Conservation (phyloP, 1,140 invertebrate species). For the Caerostris extrusa region DNA sequence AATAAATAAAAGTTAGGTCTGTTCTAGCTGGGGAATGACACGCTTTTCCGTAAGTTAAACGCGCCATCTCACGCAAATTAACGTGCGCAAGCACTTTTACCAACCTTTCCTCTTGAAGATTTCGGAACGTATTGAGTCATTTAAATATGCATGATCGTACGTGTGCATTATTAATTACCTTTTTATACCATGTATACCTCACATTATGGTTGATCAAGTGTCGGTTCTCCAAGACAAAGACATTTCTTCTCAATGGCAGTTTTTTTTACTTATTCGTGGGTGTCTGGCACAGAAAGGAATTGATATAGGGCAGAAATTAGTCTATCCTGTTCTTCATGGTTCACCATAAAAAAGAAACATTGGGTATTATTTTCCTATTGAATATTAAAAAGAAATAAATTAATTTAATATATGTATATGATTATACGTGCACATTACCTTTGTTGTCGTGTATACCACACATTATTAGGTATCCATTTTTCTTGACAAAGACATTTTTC, state of each 20-base stretch:
- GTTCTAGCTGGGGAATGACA: constrained; percentile 31
- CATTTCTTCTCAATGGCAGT: not conserved
- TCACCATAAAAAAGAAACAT: too few species aligned
- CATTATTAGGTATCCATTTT: too few species aligned
- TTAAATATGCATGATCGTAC: constrained; percentile 53
- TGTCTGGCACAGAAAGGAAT: too few species aligned
- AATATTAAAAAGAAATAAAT: too few species aligned
- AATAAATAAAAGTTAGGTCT: constrained; percentile 5
- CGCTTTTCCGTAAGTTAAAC: constrained; percentile 73
- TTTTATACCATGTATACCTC: not conserved
- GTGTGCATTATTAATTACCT: constrained; percentile 53
- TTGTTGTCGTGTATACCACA: too few species aligned
- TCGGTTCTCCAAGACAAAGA: not conserved
- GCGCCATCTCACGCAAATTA: constrained; percentile 46
- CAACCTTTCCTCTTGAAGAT: not conserved
- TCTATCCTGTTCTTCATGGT: too few species aligned
- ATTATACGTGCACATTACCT: too few species aligned
- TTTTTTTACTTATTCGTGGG: too few species aligned
- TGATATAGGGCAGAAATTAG: too few species aligned
- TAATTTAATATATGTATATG: too few species aligned
- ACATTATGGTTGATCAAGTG: constrained; percentile 17
- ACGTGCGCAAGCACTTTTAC: constrained; percentile 2
- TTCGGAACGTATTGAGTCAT: constrained; percentile 25
- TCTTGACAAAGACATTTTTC: too few species aligned
- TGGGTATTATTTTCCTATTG: too few species aligned